These are phyloP conservation scores for Archips crataeganus DNA, from an alignment of 2,888 invertebrate genomes.

Conservation along the genomic window DNA sequence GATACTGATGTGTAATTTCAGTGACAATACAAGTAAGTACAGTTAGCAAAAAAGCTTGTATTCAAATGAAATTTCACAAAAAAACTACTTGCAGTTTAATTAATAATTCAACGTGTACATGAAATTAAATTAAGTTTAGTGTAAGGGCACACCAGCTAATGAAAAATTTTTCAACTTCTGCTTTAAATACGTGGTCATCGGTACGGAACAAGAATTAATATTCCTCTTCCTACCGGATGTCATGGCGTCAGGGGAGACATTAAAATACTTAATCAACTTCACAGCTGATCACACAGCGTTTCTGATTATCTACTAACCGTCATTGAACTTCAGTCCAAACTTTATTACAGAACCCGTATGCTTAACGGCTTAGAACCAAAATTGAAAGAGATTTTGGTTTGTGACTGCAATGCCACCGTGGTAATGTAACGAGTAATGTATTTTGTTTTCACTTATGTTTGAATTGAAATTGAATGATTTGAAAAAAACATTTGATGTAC, in stretches of 20 bases:
- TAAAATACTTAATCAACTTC: slow-evolving; percentile 59
- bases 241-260: slow-evolving; percentile 52
- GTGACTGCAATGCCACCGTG: not conserved
- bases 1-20: too few relatives aligned
- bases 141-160: not conserved
- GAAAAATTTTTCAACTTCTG: not conserved
- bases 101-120: too few relatives aligned
- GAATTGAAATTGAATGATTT: not conserved
- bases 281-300: slow-evolving; percentile 73
- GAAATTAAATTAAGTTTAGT: too few relatives aligned
- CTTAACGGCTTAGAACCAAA: not conserved
- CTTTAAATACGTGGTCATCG: slow-evolving; percentile 30
- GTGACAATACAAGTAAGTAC: too few relatives aligned
- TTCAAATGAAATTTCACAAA: too few relatives aligned
- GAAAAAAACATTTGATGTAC: not conserved
- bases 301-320: slow-evolving; percentile 11
- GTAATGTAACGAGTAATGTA: not conserved
- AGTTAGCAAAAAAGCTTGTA: too few relatives aligned
- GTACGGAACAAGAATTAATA: slow-evolving; percentile 48
- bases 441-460: slow-evolving; percentile 9
- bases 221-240: slow-evolving; percentile 48
- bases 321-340: not conserved
- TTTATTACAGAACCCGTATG: slow-evolving; percentile 2
- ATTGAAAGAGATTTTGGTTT: not conserved
- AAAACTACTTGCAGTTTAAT: too few relatives aligned